Conservation (phyloP, 2,113 vertebrate species). For the Choloepus hoffmanni region DNA sequence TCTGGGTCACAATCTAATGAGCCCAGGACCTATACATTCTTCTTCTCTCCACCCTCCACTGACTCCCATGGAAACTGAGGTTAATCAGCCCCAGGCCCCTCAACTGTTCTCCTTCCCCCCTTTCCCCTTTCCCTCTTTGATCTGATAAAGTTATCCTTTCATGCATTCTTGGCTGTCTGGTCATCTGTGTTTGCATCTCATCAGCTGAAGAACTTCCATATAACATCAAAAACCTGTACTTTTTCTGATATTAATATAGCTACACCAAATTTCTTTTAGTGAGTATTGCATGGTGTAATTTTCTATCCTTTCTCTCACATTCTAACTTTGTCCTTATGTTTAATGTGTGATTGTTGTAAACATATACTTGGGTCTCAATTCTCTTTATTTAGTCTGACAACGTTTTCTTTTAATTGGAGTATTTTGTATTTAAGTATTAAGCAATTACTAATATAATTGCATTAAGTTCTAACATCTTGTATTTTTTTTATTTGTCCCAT, state of each 20-base stretch:
- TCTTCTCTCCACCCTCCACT: too few relatives aligned
- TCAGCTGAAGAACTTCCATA: too few relatives aligned
- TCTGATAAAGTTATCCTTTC: too few relatives aligned
- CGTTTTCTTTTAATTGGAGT: not conserved
- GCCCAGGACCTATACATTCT: too few relatives aligned
- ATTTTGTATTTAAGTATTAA: not conserved
- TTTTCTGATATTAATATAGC: not conserved
- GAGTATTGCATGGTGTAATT: not conserved
- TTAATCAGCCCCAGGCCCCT: too few relatives aligned
- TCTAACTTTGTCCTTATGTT: not conserved
- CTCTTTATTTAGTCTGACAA: not conserved
- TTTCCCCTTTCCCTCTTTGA: too few relatives aligned
- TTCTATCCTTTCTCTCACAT: not conserved
- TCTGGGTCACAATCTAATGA: too few relatives aligned
- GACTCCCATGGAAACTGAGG: too few relatives aligned
- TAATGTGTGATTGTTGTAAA: not conserved
- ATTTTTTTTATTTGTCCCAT: constrained; percentile 3
- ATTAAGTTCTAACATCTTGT: not conserved
- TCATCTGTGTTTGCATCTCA: too few relatives aligned
- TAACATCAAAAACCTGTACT: too few relatives aligned
- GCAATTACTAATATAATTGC: not conserved
- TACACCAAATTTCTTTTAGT: not conserved
- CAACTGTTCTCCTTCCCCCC: too few relatives aligned
- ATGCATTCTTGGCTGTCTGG: too few relatives aligned
- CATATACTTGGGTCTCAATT: not conserved